Conservation (phyloP, 2,113 vertebrate species). For the Bagarius yarrelli region DNA sequence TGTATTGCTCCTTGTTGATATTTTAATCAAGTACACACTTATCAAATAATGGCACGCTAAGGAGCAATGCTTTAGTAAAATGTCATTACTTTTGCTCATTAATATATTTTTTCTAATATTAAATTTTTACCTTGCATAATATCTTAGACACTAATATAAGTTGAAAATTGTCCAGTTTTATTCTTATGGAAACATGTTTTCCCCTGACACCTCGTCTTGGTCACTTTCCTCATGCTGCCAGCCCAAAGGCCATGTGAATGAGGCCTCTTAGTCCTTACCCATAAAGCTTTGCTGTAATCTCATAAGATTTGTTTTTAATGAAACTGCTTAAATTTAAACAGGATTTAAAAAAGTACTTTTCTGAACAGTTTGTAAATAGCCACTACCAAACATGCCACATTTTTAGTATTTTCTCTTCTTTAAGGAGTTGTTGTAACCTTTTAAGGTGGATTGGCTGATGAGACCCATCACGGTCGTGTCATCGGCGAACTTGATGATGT, state of each 20-base stretch:
- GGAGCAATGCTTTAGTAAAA: constrained; percentile 64
- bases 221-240: neutral
- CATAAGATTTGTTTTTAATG: neutral
- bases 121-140: constrained; percentile 51
- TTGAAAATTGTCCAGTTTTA: neutral
- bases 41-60: constrained; percentile 77
- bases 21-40: constrained; percentile 75
- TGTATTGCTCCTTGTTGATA: constrained; percentile 70
- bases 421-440: no score
- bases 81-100: constrained; percentile 68
- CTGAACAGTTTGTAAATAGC: no score
- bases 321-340: constrained; percentile 3
- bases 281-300: neutral
- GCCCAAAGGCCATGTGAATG: neutral
- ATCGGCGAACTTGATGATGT: no score
- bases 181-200: no score
- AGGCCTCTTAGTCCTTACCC: neutral
- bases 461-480: no score
- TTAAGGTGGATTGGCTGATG: no score
- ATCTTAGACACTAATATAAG: neutral
- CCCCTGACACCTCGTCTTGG: neutral
- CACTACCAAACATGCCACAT: no score
- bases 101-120: constrained; percentile 66
- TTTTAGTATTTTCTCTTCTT: no score
- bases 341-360: neutral